A percentile compares a stretch with the other conserved stretches of the same genome.
phyloP scores from a whole-genome alignment of 2,113 vertebrate species.

The Ammospiza caudacuta region DNA sequence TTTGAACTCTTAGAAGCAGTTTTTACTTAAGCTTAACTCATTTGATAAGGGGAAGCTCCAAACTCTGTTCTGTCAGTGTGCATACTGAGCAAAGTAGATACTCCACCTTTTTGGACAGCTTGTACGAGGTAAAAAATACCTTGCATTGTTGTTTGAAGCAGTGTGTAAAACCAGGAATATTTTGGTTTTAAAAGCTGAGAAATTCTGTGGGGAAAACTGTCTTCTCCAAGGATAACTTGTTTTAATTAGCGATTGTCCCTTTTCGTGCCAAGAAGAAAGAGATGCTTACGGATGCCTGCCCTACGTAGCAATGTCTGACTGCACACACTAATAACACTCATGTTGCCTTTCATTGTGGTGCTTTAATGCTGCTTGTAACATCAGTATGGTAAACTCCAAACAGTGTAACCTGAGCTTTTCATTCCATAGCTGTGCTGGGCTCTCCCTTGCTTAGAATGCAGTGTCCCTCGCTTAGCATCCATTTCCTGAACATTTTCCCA shows the following conservation, averaged over 20 bases:
- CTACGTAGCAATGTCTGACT: background rate
- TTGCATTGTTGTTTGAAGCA: background rate
- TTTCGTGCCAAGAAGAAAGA: background rate
- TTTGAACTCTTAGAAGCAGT: background rate
- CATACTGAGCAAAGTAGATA: background rate
- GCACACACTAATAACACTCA: slow-evolving; percentile 45
- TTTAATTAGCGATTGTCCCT: background rate
- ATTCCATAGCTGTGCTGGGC: background rate
- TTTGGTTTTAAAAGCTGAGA: slow-evolving; percentile 30
- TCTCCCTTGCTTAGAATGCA: slow-evolving; percentile 15
- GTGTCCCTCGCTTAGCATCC: no score
- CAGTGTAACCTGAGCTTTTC: slow-evolving; percentile 2
- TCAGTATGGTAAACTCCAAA: background rate
- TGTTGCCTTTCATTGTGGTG: slow-evolving; percentile 39
- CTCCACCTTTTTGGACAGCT: background rate
- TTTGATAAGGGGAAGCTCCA: background rate
- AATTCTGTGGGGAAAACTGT: background rate
- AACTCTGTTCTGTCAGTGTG: background rate
- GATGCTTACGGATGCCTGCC: background rate
- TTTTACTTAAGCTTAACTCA: background rate
- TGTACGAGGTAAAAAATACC: background rate
- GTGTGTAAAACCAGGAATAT: background rate
- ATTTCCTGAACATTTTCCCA: background rate
- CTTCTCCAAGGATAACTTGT: slow-evolving; percentile 1
- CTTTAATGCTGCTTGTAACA: slow-evolving; percentile 43